A percentile compares a stretch with the other conserved stretches of the same genome.
Evolutionary conservation across 23 tunicate species (phyloP).

Genomic region (Botrylloides violaceus): DNA sequence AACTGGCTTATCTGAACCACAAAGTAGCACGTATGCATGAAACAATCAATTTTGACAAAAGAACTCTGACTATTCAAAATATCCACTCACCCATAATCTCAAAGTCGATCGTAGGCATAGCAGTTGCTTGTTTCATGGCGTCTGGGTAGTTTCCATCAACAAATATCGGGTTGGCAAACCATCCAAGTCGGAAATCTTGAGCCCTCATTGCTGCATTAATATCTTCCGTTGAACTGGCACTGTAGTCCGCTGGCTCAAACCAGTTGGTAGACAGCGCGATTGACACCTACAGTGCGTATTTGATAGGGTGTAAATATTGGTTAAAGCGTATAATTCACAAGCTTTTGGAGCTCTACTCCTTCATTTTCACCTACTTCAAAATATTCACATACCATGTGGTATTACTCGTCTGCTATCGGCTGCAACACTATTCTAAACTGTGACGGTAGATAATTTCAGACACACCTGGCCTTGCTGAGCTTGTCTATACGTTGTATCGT

Average conservation of each 20-base stretch:
- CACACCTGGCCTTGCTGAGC: conserved; percentile 52
- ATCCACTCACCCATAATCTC: not conserved
- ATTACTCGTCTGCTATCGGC: too few relatives aligned
- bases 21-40: too few relatives aligned
- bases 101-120: not conserved
- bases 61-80: too few relatives aligned
- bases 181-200: conserved; percentile 71
- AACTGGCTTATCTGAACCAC: too few relatives aligned
- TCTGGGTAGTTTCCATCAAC: conserved; percentile 78
- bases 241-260: conserved; percentile 69
- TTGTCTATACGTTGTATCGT: conserved; percentile 26
- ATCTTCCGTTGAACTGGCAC: conserved; percentile 21
- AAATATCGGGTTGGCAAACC: conserved; percentile 90
- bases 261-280: conserved; percentile 81
- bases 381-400: too few relatives aligned
- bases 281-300: conserved; percentile 66
- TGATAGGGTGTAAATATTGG: too few relatives aligned
- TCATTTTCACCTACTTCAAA: too few relatives aligned
- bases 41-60: too few relatives aligned
- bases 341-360: not conserved
- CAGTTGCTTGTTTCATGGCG: conserved; percentile 22
- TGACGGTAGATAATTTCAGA: too few relatives aligned
- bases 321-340: too few relatives aligned
- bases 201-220: conserved; percentile 63
- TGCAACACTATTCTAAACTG: too few relatives aligned